A percentile compares a stretch with the other conserved stretches of the same genome.
phyloP scores from a whole-genome alignment of 2,113 vertebrate species.

The Cochlearius cochlearius region DNA sequence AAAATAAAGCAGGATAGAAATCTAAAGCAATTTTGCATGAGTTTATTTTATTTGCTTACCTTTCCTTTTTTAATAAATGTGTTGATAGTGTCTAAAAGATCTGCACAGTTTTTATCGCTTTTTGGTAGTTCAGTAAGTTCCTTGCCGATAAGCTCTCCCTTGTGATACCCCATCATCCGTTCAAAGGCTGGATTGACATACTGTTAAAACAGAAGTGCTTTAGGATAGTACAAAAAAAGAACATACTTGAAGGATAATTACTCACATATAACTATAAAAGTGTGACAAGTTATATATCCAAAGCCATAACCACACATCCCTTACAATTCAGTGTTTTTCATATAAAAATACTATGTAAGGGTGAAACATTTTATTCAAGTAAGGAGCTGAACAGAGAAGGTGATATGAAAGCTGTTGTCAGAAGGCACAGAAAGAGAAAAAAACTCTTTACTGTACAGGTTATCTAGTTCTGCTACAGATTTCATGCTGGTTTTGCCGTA shows the following conservation, averaged over 20 bases:
- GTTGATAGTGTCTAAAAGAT: conserved; percentile 92
- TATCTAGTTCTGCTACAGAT: neutral
- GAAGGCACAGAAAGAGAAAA: neutral
- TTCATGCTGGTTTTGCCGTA: neutral
- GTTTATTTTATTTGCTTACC: conserved; percentile 65
- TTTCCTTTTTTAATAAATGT: conserved; percentile 93
- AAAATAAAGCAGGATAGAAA: neutral
- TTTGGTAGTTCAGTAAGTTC: conserved; percentile 89
- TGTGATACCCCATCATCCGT: conserved; percentile 92
- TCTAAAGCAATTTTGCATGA: neutral
- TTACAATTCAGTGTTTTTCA: neutral
- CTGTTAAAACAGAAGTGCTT: conserved; percentile 69
- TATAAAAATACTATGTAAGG: neutral
- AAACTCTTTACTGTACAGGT: neutral
- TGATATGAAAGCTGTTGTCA: neutral
- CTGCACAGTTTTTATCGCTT: conserved; percentile 88
- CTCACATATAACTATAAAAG: neutral
- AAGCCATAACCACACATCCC: neutral
- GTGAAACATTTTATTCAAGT: neutral
- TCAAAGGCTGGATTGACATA: conserved; percentile 97
- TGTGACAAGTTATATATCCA: neutral
- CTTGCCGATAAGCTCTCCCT: conserved; percentile 92
- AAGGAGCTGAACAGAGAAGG: neutral
- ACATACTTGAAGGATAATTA: neutral
- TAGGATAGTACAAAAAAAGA: neutral